These are phyloP conservation scores for Amazona vittata DNA, from an alignment of 2,113 vertebrate species.

Conservation along the genomic window DNA sequence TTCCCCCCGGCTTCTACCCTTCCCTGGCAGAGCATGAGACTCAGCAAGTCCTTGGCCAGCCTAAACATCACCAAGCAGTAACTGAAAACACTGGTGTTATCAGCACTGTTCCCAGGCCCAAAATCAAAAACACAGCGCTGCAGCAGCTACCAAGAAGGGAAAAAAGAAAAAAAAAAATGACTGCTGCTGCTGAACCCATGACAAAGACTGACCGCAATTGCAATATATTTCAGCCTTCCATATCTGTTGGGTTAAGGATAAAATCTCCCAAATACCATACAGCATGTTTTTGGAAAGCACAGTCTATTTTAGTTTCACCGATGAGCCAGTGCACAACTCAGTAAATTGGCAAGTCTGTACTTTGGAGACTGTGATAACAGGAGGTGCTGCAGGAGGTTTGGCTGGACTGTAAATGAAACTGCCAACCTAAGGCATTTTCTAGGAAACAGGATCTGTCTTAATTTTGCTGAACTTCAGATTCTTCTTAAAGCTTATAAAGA, in stretches of 20 bases:
- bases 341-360: neutral
- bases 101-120: too few relatives aligned
- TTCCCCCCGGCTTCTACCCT: too few relatives aligned
- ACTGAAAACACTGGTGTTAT: too few relatives aligned
- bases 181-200: too few relatives aligned
- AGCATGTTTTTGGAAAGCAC: neutral
- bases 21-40: too few relatives aligned
- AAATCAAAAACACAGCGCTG: too few relatives aligned
- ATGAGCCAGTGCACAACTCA: neutral
- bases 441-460: neutral
- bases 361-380: neutral
- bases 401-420: neutral
- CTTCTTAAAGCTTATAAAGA: neutral
- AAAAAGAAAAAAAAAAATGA: too few relatives aligned
- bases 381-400: neutral
- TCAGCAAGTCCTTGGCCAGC: too few relatives aligned
- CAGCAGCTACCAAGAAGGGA: too few relatives aligned
- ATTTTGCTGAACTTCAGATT: neutral
- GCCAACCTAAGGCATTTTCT: neutral
- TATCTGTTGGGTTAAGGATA: neutral
- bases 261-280: neutral
- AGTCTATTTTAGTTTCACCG: neutral
- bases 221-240: neutral
- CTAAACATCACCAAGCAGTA: too few relatives aligned
- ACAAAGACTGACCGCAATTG: neutral